Conservation (phyloP, 2,113 vertebrate species). For the Sitta europaea region DNA sequence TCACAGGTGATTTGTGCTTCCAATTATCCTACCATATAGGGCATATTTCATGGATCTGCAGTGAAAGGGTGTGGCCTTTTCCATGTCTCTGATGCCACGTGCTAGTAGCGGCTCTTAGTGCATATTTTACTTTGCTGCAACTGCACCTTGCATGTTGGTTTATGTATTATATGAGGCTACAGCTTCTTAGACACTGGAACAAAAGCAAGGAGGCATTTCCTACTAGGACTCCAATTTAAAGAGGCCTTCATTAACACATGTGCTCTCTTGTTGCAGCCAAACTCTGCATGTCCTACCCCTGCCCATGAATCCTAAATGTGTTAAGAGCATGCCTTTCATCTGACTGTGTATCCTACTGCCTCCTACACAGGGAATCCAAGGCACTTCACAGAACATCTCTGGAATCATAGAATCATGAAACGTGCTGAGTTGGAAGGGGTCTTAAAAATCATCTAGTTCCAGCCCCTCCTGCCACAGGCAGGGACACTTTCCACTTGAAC, state of each 20-base stretch:
- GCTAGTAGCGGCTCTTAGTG: neutral
- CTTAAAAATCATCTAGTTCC: neutral
- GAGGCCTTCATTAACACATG: neutral
- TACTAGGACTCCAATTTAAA: neutral
- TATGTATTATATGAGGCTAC: neutral
- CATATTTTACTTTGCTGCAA: neutral
- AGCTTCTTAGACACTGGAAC: neutral
- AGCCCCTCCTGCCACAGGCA: neutral
- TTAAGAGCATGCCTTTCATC: neutral
- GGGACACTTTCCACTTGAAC: neutral
- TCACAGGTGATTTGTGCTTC: neutral
- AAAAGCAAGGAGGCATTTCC: neutral
- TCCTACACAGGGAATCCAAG: neutral
- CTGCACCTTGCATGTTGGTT: neutral
- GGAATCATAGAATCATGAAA: neutral
- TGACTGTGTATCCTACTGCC: neutral
- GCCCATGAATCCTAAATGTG: neutral
- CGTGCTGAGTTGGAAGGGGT: neutral
- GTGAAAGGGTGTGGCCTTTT: neutral
- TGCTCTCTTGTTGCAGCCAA: accelerated
- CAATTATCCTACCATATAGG: neutral
- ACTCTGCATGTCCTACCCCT: neutral
- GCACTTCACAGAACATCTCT: neutral
- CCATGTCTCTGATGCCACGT: neutral
- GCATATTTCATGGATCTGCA: accelerated